These are phyloP conservation scores for Sceloporus undulatus DNA, from an alignment of 2,113 vertebrate genomes.

Conservation along the genomic window DNA sequence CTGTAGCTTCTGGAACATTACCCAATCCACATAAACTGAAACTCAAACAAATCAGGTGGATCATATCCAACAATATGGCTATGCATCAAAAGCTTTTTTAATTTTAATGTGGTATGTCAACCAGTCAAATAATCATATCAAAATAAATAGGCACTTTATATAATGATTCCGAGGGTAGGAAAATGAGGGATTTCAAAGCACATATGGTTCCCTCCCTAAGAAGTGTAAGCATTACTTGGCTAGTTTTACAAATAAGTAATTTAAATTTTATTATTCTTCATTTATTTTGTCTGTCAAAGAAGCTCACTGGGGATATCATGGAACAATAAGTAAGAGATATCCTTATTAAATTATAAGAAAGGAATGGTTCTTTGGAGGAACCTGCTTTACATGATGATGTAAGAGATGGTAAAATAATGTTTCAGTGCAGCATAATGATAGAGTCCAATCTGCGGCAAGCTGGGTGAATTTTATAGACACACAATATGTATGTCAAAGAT, in stretches of 20 bases:
- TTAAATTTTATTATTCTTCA: slow-evolving; percentile 29
- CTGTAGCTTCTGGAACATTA: neutral
- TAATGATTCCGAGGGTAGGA: slow-evolving; percentile 1
- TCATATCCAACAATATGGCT: neutral
- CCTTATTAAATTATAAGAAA: neutral
- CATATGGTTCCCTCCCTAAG: neutral
- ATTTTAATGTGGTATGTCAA: neutral
- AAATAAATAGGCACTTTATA: slow-evolving; percentile 1
- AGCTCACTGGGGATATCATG: slow-evolving; percentile 16
- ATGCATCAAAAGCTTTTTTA: neutral
- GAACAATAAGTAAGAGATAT: slow-evolving; percentile 17
- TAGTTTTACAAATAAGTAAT: neutral
- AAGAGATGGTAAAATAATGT: slow-evolving; percentile 22
- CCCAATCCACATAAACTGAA: neutral
- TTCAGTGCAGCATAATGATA: slow-evolving; percentile 8
- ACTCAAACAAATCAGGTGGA: neutral
- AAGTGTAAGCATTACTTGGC: neutral
- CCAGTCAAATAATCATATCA: neutral
- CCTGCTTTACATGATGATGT: neutral
- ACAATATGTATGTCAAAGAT: slow-evolving; percentile 25
- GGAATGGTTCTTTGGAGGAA: neutral
- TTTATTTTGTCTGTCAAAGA: slow-evolving; percentile 12
- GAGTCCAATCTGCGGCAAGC: neutral
- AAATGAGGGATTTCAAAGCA: neutral
- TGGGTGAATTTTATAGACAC: slow-evolving; percentile 2